Evolutionary conservation across 2,113 vertebrate genomes (phyloP).

Genomic region (Oncorhynchus keta): DNA sequence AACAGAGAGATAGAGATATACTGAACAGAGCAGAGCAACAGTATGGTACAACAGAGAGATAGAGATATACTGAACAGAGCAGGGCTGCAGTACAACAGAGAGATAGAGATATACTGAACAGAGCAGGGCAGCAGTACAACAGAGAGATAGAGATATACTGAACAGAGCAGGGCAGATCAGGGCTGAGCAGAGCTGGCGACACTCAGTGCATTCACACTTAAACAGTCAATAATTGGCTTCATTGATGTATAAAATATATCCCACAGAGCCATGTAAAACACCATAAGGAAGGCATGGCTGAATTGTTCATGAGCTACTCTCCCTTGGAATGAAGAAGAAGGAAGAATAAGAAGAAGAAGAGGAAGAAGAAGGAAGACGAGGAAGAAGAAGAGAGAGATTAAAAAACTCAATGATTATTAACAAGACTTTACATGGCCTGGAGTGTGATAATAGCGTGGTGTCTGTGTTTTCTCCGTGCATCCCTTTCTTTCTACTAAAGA

Average conservation of each 20-base stretch:
- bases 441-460: constrained; percentile 64
- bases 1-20: not conserved
- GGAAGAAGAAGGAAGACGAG: not conserved
- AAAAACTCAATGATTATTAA: not conserved
- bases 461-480: constrained; percentile 46
- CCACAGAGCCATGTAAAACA: constrained; percentile 78
- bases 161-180: not conserved
- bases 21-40: no score
- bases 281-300: constrained; percentile 76
- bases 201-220: constrained; percentile 68
- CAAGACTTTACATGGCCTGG: constrained; percentile 57
- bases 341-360: no score
- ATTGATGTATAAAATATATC: constrained; percentile 85
- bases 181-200: constrained; percentile 64
- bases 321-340: constrained; percentile 70
- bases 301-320: constrained; percentile 77
- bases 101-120: not conserved
- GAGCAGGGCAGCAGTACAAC: not conserved
- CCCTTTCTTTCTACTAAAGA: constrained; percentile 49
- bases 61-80: no score
- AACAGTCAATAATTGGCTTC: constrained; percentile 84
- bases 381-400: not conserved
- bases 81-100: constrained; percentile 19
- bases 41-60: no score
- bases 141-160: not conserved